phyloP scores from a whole-genome alignment of 1,140 invertebrate genomes.

The Drosophila pseudoobscura region DNA sequence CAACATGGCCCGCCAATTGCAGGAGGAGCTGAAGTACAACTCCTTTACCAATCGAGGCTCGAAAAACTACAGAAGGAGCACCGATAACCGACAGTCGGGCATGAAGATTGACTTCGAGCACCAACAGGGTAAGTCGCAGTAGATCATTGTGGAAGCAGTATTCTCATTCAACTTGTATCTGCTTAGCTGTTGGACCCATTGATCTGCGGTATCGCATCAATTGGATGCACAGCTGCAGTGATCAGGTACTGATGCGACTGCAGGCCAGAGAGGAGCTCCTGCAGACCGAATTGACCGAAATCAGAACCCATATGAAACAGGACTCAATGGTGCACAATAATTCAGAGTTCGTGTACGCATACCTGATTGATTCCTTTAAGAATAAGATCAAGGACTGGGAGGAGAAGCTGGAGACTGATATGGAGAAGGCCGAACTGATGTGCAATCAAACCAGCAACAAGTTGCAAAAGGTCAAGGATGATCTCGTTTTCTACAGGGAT shows the following conservation, averaged over 20 bases:
- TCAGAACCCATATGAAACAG: background rate
- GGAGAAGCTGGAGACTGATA: conserved; percentile 21
- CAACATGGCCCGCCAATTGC: background rate
- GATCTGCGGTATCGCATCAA: conserved; percentile 49
- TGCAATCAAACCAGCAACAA: conserved; percentile 3
- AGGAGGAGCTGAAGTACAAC: background rate
- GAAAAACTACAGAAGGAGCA: background rate
- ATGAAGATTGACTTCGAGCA: background rate
- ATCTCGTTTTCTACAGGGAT: conserved; percentile 34
- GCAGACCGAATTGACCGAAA: conserved; percentile 3
- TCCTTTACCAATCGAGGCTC: too few relatives aligned
- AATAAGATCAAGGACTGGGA: background rate
- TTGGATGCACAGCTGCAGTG: conserved; percentile 39
- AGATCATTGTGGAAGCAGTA: too few relatives aligned
- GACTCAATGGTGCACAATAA: background rate
- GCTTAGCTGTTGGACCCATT: conserved; percentile 40
- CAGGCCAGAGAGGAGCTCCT: conserved; percentile 21
- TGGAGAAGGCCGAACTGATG: conserved; percentile 37
- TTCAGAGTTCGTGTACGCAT: conserved; percentile 6
- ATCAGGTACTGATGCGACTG: conserved; percentile 21
- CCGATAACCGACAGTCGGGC: background rate
- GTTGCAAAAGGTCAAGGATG: conserved; percentile 45
- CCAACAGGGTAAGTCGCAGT: background rate
- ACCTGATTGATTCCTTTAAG: conserved; percentile 23
- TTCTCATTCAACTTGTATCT: background rate